Conservation (phyloP, 1,140 invertebrate genomes). For the Bombus pyrosoma region DNA sequence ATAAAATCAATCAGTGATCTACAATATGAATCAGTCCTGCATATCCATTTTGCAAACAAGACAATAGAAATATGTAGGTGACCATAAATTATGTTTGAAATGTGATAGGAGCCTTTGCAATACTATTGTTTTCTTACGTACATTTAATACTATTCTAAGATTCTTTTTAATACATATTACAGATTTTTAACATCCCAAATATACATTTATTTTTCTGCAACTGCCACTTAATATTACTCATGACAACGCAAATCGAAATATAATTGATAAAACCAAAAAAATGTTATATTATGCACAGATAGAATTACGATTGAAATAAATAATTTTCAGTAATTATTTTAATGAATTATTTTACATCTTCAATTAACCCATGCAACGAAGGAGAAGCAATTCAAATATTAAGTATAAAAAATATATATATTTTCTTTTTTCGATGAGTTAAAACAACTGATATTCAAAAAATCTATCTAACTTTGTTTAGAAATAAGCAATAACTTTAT, state of each 20-base stretch:
- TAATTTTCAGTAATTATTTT: slow-evolving; percentile 39
- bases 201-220: slow-evolving; percentile 45
- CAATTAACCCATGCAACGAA: background rate
- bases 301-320: slow-evolving; percentile 42
- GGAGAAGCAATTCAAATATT: background rate
- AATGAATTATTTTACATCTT: slow-evolving; percentile 1
- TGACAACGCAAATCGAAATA: slow-evolving; percentile 13
- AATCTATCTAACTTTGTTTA: background rate
- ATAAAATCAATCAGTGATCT: background rate
- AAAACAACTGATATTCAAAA: background rate
- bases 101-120: slow-evolving; percentile 1
- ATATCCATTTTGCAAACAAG: background rate
- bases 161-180: background rate
- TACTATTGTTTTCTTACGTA: slow-evolving; percentile 12
- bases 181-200: slow-evolving; percentile 6
- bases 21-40: background rate
- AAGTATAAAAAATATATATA: background rate
- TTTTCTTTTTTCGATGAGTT: background rate
- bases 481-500: slow-evolving; percentile 36
- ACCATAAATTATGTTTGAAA: slow-evolving; percentile 10
- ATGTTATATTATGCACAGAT: slow-evolving; percentile 50
- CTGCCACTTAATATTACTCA: slow-evolving; percentile 34
- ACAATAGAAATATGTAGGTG: slow-evolving; percentile 12
- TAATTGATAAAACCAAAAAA: slow-evolving; percentile 23
- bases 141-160: background rate